Conservation (phyloP, 2,797 vertebrate species). For the Phoeniculus purpureus region DNA sequence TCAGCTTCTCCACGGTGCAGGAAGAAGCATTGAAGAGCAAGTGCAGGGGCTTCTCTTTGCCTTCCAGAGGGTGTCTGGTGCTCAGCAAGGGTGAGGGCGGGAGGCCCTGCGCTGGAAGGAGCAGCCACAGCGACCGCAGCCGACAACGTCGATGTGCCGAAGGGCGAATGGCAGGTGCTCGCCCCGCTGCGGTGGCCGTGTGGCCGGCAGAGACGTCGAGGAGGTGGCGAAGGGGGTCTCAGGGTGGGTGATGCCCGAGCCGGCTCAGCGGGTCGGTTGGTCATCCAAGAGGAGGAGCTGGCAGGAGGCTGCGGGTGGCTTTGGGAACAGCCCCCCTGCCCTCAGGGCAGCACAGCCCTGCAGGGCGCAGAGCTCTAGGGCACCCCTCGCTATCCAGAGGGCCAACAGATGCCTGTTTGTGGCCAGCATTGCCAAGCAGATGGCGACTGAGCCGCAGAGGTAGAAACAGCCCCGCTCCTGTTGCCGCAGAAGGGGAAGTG, state of each 20-base stretch:
- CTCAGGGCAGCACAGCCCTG: neutral
- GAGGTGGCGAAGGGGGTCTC: neutral
- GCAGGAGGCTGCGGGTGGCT: neutral
- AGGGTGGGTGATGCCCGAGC: neutral
- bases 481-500: neutral
- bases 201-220: neutral
- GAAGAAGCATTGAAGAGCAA: constrained; percentile 1
- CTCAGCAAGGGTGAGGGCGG: neutral
- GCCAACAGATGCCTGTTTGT: neutral
- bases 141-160: neutral
- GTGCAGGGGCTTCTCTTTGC: neutral
- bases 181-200: neutral
- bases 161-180: neutral
- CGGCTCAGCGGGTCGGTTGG: neutral
- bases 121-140: neutral
- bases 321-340: neutral
- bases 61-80: neutral
- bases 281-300: neutral
- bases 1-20: neutral
- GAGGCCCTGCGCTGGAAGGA: neutral
- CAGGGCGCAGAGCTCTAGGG: neutral
- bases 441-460: neutral
- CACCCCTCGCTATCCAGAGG: neutral
- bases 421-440: neutral
- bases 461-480: neutral